Base-by-base conservation (phyloP, 2,888 invertebrate species). In the Scrobipalpa atriplicella region DNA sequence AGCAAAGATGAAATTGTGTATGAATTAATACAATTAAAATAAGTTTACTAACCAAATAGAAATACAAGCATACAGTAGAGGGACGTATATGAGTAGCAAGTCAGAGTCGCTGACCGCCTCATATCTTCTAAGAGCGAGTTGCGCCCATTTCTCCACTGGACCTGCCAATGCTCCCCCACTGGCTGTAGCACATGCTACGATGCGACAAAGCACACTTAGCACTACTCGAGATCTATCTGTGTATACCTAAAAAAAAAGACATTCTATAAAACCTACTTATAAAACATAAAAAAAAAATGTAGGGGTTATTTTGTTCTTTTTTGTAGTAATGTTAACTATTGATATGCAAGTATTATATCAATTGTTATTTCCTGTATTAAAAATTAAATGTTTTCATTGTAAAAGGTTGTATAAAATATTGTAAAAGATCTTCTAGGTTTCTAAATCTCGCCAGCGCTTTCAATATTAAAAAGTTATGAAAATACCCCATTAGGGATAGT, bases 101-200 rank as follows among this genome's bases (percentile, higher is more conserved):
- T 96, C 96, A 13, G 94, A 94, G 81, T 96, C 96, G 76, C 95
- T 95, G 71, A 96, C 94, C 1, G 94, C 95, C 71, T 96, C 95
- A 73, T 95, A 96, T 64, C 96, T 92, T 75, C 94, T 93, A n/a
- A 96, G 82, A 0, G 96, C 95, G 6, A 96, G 85, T 68, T 94
- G 94, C 0, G 95, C 95, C 95, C 95, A 96, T 69, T 94, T 93
- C 74, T 95, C 94, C 1, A 95, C 94, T 0, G 94, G 93, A 0
- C 93, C 94, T 38, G 94, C 94, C 0, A 94, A 90, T 1, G 93
- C 92, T 0, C 89, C 88, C 81, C 92, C 72, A 88, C 94, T 75
- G 72, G 86, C 79, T 0, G 78, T 85, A 0, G 92, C 93, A 70
- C 94, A 94, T 0, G 94, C 95, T n/a, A 96, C 94, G 18, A 96